Evolutionary conservation across 2,113 vertebrate genomes (phyloP), one percentile per base, ranked within the genome.

Genomic region (Platichthys stellatus): DNA sequence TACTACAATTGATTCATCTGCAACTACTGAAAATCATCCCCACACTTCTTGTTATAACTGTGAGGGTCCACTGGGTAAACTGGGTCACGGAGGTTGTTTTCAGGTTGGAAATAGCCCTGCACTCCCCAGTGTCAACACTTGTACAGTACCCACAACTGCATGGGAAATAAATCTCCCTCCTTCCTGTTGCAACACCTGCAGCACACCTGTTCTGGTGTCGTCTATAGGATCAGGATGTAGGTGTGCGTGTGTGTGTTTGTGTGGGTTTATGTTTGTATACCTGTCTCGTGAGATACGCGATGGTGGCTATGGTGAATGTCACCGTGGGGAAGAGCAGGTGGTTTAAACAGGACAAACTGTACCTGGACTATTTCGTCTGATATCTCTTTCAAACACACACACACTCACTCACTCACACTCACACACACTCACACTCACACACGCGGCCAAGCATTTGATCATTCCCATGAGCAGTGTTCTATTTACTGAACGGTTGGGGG

Each of bases 381-480:
- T 75, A 26, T 72, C 20, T 23, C 45, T 49, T 18, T 31, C 31
- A 31, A 31, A 72, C 35, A 72, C 21, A 31, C 57, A 56, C 3
- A n/a, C 15, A 31, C 31, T 8, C 31, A 31, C 31, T 8, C 31
- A 6, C 28, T 6, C 28, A 31, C 31, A 31, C 31, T 7, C 31
- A 31, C 4, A 72, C 35, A 72, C 21, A 24, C 57, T 47, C 3
- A n/a, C 15, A 68, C 18, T 24, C 53, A 69, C 38, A 63, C 69
- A 62, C 15, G 57, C 17, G 68, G 49, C 69, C 14, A 21, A 63
- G 59, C 35, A 47, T 70, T 72, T 79, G 53, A 35, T 75, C 76
- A 76, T 73, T 84, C 67, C 72, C 63, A 78, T 73, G 53, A 86
- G 76, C 49, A 45, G 40, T 72, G 70, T 43, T 84, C 73, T 69